phyloP scores from a whole-genome alignment of 2,113 vertebrate genomes.

The Delphinapterus leucas region DNA sequence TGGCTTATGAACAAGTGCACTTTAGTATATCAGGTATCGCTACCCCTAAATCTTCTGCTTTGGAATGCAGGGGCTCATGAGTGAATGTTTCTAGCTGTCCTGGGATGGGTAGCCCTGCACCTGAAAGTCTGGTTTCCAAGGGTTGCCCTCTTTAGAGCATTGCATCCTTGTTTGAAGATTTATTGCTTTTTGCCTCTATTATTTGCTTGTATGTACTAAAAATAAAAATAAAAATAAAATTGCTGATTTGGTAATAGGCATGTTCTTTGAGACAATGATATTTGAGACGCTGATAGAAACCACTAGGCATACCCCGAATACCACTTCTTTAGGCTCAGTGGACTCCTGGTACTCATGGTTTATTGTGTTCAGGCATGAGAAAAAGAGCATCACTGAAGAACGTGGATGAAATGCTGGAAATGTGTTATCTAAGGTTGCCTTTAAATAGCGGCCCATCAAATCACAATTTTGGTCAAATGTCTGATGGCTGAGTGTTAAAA shows the following conservation, averaged over 20 bases:
- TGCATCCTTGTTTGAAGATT: background rate
- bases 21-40: rapidly evolving
- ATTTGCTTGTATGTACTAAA: background rate
- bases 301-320: background rate
- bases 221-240: background rate
- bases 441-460: too few relatives aligned
- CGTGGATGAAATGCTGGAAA: rapidly evolving
- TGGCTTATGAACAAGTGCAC: background rate
- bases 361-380: background rate
- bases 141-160: background rate
- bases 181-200: background rate
- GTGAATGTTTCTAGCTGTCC: rapidly evolving
- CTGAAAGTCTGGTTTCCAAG: background rate
- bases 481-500: background rate
- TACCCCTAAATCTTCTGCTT: rapidly evolving
- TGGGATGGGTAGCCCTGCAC: rapidly evolving
- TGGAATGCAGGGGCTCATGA: rapidly evolving
- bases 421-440: background rate
- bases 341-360: background rate
- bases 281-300: background rate
- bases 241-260: background rate
- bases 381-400: background rate
- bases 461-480: background rate
- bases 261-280: background rate
- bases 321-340: background rate